These are phyloP conservation scores for Eleginops maclovinus DNA, from an alignment of 2,113 vertebrate genomes.

Conservation along the genomic window DNA sequence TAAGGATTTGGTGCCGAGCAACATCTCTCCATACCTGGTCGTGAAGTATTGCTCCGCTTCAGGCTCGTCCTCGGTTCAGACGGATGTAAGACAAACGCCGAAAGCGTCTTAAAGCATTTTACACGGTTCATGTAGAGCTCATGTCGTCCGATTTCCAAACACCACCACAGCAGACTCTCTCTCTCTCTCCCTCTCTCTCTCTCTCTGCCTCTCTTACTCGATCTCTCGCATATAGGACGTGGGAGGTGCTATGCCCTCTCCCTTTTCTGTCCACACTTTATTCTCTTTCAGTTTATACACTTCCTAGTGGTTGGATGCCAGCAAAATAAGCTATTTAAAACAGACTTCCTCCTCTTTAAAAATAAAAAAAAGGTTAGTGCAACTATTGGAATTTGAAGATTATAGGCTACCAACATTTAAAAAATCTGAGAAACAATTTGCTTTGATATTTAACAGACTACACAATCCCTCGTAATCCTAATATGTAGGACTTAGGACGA, in stretches of 20 bases:
- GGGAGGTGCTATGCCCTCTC: conserved; percentile 79
- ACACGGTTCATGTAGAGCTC: conserved; percentile 79
- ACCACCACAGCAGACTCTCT: conserved; percentile 63
- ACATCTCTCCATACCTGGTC: conserved; percentile 73
- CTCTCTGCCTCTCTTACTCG: conserved; percentile 47
- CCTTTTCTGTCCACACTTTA: conserved; percentile 60
- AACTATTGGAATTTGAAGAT: not conserved
- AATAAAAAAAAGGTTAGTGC: not conserved
- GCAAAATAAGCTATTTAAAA: conserved; percentile 12
- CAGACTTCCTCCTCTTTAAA: not conserved
- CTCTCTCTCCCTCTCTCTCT: conserved; percentile 48
- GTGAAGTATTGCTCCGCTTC: conserved; percentile 69
- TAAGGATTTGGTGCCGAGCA: conserved; percentile 24
- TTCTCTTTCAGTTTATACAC: conserved; percentile 61
- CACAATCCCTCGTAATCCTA: not conserved
- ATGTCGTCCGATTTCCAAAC: conserved; percentile 77
- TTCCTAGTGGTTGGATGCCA: conserved; percentile 50
- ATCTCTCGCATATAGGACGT: conserved; percentile 73
- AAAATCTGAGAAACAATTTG: not conserved
- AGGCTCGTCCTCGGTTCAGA: conserved; percentile 71
- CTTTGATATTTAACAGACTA: not conserved
- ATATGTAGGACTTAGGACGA: not conserved
- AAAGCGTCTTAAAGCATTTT: conserved; percentile 81
- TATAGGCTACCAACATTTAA: not conserved
- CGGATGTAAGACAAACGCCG: conserved; percentile 67